Evolutionary conservation across 2,797 vertebrate species (phyloP), one percentile per base, ranked within the genome.

Genomic region (Phataginus tetradactyla): DNA sequence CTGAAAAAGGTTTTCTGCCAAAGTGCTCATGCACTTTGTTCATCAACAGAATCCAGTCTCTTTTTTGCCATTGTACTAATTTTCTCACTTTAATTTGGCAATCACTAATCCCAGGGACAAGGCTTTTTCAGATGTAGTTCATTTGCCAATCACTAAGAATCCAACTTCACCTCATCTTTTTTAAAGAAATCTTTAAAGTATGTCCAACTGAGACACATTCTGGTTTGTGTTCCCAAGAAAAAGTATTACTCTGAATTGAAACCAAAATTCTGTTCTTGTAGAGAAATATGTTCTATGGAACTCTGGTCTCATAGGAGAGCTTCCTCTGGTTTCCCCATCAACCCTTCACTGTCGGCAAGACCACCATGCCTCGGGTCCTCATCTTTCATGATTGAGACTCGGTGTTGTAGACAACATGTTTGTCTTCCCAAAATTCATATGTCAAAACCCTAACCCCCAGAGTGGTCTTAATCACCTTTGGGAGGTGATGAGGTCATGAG

Each of bases 341-440:
- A 42, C 25, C 14, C 23, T 79, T 2, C 25, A 45, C 55, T 49
- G 8, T 37, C 23, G 3, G 27, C n/a, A 53, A 72, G 39, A 34
- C 4, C 2, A 5, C 29, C 1, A 25, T 78, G n/a, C n/a, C 7
- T 7, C 14, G 15, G 4, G 9, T 20, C 49, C 25, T 20, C 14
- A 45, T 29, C 34, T 42, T 6, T n/a, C 3, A 7, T 10, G 53
- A 77, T 29, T n/a, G 18, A 59, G 42, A 20, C 5, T 42, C 34
- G 21, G 29, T 59, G 53, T 57, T 79, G 10, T 11, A 6, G 51
- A 77, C 51, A 37, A 11, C 21, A 21, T 7, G 18, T 75, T 45
- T 45, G 29, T 51, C 10, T 51, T 45, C 45, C 45, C 45, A n/a
- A n/a, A 75, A 75, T n/a, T 49, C 18, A 4, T 75, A 17, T 75